phyloP scores from a whole-genome alignment of 37 sponge, comb jelly and placozoan species.

The Geodia barretti region DNA sequence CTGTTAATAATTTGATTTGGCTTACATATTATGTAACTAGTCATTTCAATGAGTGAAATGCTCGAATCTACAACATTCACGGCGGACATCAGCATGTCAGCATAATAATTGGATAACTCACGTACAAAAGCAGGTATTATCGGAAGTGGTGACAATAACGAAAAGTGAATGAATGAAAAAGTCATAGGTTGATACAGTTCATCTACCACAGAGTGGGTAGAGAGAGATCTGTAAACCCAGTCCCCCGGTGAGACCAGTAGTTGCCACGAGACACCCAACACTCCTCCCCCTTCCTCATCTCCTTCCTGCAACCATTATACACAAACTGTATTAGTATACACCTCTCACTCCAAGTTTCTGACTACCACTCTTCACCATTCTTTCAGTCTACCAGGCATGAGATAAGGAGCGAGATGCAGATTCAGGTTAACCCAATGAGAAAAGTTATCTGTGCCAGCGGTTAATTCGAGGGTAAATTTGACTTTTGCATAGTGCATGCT shows the following conservation, averaged over 20 bases:
- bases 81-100: too few species aligned
- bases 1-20: not conserved
- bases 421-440: too few species aligned
- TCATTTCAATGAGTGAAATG: too few species aligned
- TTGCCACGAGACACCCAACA: conserved; percentile 59
- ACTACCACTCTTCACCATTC: not conserved
- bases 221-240: conserved; percentile 6
- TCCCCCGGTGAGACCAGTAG: conserved; percentile 66
- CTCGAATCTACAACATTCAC: too few species aligned
- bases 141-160: not conserved
- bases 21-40: not conserved
- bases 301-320: conserved; percentile 26
- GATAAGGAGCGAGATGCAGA: too few species aligned
- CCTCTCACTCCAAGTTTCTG: not conserved
- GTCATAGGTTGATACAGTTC: not conserved
- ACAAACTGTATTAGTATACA: not conserved
- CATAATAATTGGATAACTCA: not conserved
- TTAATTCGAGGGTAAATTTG: too few species aligned
- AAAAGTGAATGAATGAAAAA: not conserved
- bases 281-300: conserved; percentile 37
- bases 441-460: too few species aligned
- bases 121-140: not conserved
- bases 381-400: too few species aligned
- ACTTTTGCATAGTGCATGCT: too few species aligned
- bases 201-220: conserved; percentile 34